phyloP scores from a whole-genome alignment of 2,113 vertebrate genomes.

The Chinchilla lanigera region DNA sequence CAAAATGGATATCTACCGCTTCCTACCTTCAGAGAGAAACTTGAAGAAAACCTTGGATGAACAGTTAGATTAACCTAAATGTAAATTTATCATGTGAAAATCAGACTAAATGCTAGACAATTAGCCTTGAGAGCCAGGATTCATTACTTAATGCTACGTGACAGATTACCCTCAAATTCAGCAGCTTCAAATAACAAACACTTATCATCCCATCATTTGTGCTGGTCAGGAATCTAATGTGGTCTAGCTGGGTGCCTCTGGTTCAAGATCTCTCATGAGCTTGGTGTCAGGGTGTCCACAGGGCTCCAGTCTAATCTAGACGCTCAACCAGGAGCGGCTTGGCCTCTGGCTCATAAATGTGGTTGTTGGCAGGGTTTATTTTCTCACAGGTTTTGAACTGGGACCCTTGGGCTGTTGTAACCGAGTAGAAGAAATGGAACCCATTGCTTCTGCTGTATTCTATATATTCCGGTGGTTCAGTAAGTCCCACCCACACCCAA shows the following conservation, averaged over 20 bases:
- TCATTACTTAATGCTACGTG: background rate
- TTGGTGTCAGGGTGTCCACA: background rate
- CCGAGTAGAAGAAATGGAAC: background rate
- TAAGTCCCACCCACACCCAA: background rate
- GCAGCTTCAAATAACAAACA: background rate
- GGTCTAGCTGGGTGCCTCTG: background rate
- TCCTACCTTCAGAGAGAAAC: background rate
- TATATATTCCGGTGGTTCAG: background rate
- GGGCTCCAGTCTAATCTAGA: background rate
- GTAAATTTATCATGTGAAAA: constrained; percentile 7
- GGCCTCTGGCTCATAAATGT: background rate
- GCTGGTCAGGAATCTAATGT: background rate
- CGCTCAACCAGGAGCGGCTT: background rate
- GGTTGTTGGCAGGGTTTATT: background rate
- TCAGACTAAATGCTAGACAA: background rate
- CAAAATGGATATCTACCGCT: background rate
- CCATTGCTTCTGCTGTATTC: background rate
- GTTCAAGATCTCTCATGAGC: background rate
- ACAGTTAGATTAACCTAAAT: background rate
- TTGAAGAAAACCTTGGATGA: constrained; percentile 24
- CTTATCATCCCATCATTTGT: background rate
- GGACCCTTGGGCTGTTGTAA: background rate
- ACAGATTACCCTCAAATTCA: background rate
- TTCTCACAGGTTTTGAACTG: background rate
- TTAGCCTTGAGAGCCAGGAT: background rate